phyloP scores from a whole-genome alignment of 1,140 invertebrate genomes.

The Temnothorax curvispinosus region DNA sequence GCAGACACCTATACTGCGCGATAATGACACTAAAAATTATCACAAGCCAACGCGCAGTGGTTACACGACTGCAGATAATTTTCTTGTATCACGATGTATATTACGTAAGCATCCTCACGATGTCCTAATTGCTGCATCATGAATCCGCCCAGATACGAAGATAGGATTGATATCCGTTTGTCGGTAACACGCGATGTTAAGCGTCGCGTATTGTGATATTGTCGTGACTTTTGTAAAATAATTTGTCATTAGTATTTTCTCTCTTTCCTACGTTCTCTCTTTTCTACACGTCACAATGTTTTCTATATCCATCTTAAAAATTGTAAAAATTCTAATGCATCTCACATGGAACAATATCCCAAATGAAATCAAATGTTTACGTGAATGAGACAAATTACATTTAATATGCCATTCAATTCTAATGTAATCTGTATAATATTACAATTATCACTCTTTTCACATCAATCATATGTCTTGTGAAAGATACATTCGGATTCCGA shows the following conservation, averaged over 20 bases:
- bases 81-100: slow-evolving; percentile 51
- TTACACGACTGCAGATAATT: slow-evolving; percentile 31
- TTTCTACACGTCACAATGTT: neutral
- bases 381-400: slow-evolving; percentile 3
- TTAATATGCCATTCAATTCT: slow-evolving; percentile 3
- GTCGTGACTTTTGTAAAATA: slow-evolving; percentile 33
- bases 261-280: neutral
- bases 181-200: slow-evolving; percentile 40
- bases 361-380: neutral
- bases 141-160: slow-evolving; percentile 64
- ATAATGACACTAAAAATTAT: slow-evolving; percentile 64
- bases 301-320: neutral
- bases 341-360: neutral
- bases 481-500: slow-evolving; percentile 10
- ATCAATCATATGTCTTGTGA: slow-evolving; percentile 3
- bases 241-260: neutral
- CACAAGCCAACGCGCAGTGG: slow-evolving; percentile 54
- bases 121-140: slow-evolving; percentile 69
- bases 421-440: neutral
- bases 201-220: neutral
- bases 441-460: slow-evolving; percentile 24
- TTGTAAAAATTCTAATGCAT: neutral
- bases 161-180: slow-evolving; percentile 69
- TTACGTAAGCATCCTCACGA: slow-evolving; percentile 45
- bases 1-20: neutral